Evolutionary conservation across 2,113 vertebrate genomes (phyloP).

Genomic region (Forbesichthys agassizii): DNA sequence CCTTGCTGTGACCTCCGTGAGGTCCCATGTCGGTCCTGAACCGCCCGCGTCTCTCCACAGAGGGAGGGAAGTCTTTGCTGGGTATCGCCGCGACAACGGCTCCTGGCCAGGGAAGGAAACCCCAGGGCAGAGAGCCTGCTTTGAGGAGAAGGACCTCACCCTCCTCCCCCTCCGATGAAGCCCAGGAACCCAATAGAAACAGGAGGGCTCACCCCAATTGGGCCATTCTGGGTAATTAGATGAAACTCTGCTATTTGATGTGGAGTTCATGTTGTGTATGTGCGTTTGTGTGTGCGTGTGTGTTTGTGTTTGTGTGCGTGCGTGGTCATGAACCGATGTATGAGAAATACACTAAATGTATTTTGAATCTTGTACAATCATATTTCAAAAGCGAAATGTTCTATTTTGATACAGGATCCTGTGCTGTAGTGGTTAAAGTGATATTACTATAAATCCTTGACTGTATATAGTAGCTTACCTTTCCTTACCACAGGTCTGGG

Average conservation of each 20-base stretch:
- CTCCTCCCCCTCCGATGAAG: constrained; percentile 48
- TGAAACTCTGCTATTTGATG: constrained; percentile 12
- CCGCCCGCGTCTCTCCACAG: constrained; percentile 73
- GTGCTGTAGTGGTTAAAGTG: not conserved
- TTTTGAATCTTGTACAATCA: not conserved
- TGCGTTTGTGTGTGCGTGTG: not conserved
- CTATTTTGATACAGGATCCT: not conserved
- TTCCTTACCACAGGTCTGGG: not conserved
- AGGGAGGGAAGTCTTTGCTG: constrained; percentile 66
- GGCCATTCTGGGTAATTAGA: constrained; percentile 75
- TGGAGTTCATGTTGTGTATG: constrained; percentile 1
- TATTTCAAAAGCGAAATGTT: not conserved
- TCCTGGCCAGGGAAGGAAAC: constrained; percentile 35
- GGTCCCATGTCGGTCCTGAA: constrained; percentile 60
- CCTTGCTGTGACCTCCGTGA: constrained; percentile 48
- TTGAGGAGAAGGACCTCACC: constrained; percentile 9
- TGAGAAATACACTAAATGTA: not conserved
- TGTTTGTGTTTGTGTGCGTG: not conserved
- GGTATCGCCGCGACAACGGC: constrained; percentile 52
- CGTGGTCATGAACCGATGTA: not conserved
- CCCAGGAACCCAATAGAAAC: constrained; percentile 76
- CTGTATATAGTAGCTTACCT: not conserved
- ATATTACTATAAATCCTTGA: not conserved
- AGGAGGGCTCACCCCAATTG: constrained; percentile 78
- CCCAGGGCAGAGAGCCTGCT: constrained; percentile 42